Conservation (phyloP, 2,113 vertebrate species). For the Mustela nigripes region DNA sequence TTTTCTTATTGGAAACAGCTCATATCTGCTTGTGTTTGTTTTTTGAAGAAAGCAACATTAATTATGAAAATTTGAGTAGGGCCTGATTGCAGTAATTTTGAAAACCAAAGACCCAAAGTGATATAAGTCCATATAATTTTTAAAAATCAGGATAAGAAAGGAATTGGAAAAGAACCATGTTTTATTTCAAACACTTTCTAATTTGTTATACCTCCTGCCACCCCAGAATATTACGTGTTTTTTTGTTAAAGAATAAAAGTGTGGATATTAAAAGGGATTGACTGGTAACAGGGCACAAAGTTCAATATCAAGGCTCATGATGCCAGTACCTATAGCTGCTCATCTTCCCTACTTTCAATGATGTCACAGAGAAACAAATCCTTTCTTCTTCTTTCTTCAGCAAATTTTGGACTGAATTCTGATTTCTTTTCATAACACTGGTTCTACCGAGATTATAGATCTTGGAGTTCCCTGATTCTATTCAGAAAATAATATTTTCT, state of each 20-base stretch:
- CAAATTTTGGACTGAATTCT: slow-evolving; percentile 10
- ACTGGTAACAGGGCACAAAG: background rate
- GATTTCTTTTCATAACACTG: background rate
- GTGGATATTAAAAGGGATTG: background rate
- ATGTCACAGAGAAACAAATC: background rate
- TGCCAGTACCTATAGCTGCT: background rate
- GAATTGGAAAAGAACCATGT: background rate
- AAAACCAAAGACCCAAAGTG: background rate
- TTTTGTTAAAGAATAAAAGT: background rate
- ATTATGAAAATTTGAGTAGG: slow-evolving; percentile 30
- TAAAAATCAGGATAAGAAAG: background rate
- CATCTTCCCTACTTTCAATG: background rate
- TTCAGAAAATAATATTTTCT: background rate
- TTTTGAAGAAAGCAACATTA: background rate
- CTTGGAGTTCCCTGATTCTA: background rate
- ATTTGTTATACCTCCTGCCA: background rate
- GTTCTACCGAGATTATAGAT: background rate
- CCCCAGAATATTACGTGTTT: background rate
- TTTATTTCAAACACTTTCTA: background rate
- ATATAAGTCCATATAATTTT: background rate
- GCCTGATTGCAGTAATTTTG: background rate
- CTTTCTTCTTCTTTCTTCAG: background rate
- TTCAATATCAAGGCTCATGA: background rate
- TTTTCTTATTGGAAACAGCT: background rate
- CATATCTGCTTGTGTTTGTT: background rate